Percentiles rank a stretch among this genome's conserved stretches.
Conservation (phyloP, 2,797 vertebrate genomes). For the Cetoscarus ocellatus region DNA sequence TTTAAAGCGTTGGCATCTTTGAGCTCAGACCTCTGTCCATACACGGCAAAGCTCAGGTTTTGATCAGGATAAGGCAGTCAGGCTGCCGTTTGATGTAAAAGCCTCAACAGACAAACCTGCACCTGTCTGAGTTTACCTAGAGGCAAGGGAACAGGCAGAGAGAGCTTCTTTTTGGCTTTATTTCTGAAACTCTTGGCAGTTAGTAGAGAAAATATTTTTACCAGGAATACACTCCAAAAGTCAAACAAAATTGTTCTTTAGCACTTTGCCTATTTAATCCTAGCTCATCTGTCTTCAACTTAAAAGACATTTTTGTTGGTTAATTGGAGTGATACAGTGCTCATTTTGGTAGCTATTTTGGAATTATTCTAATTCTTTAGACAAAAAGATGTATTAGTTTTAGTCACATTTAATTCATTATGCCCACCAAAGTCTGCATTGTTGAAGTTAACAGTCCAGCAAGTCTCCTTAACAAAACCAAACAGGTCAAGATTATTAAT, state of each 20-base stretch:
- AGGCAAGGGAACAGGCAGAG: conserved; percentile 4
- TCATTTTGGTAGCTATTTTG: too few species aligned
- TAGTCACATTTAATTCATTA: too few species aligned
- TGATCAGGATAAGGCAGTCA: conserved; percentile 14
- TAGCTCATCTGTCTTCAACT: neutral
- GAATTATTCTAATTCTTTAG: too few species aligned
- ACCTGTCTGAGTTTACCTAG: conserved; percentile 15
- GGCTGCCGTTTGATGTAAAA: conserved; percentile 47
- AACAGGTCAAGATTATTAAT: too few species aligned
- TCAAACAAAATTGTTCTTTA: neutral
- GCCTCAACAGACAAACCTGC: conserved; percentile 23
- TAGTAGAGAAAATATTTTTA: neutral
- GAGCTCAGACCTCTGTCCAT: conserved; percentile 16
- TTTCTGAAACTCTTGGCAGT: neutral
- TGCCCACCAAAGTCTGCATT: too few species aligned
- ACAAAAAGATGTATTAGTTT: too few species aligned
- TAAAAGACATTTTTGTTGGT: too few species aligned
- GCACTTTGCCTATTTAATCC: neutral
- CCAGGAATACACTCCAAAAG: neutral
- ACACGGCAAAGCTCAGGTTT: conserved; percentile 10
- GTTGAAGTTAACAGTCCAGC: too few species aligned
- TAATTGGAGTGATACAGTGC: too few species aligned
- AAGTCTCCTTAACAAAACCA: too few species aligned
- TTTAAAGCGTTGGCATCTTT: neutral
- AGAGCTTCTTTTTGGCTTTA: neutral